Evolutionary conservation across 2,888 invertebrate genomes (phyloP).

Genomic region (Drosophila greeni): DNA sequence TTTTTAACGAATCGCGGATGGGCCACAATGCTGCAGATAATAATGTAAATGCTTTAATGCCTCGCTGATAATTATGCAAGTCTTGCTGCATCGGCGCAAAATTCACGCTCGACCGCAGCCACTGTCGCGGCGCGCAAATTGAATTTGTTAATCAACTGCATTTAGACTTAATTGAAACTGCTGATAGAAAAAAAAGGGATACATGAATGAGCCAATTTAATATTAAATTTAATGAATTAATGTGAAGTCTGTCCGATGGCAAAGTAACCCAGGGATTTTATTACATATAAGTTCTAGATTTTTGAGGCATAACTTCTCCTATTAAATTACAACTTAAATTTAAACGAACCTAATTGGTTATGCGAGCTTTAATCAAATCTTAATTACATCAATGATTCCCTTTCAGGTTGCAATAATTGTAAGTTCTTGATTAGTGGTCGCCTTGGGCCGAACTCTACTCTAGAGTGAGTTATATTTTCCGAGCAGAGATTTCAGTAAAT

Average conservation of each 20-base stretch:
- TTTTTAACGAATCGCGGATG: conserved; percentile 32
- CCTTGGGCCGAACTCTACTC: background rate
- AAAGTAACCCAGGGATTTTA: background rate
- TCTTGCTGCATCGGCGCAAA: conserved; percentile 41
- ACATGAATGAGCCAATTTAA: conserved; percentile 8
- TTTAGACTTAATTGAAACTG: conserved; percentile 58
- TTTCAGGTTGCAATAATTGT: background rate
- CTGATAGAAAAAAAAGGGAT: conserved; percentile 2
- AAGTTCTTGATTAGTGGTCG: conserved; percentile 4
- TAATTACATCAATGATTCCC: background rate
- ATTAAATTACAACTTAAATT: background rate
- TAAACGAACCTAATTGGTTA: background rate
- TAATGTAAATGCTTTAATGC: conserved; percentile 45
- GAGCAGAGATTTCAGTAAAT: conserved; percentile 1
- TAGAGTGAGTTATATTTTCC: background rate
- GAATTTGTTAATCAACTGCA: conserved; percentile 66
- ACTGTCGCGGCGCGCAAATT: conserved; percentile 47
- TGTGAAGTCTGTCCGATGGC: background rate
- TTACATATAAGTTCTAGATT: too few species aligned
- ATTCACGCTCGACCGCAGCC: conserved; percentile 21
- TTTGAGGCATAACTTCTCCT: background rate
- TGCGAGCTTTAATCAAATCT: background rate
- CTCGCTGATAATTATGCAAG: conserved; percentile 43
- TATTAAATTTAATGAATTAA: conserved; percentile 19
- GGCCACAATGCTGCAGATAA: conserved; percentile 42